Evolutionary conservation across 2,888 invertebrate species (phyloP).

Genomic region (Achlya flavicornis): DNA sequence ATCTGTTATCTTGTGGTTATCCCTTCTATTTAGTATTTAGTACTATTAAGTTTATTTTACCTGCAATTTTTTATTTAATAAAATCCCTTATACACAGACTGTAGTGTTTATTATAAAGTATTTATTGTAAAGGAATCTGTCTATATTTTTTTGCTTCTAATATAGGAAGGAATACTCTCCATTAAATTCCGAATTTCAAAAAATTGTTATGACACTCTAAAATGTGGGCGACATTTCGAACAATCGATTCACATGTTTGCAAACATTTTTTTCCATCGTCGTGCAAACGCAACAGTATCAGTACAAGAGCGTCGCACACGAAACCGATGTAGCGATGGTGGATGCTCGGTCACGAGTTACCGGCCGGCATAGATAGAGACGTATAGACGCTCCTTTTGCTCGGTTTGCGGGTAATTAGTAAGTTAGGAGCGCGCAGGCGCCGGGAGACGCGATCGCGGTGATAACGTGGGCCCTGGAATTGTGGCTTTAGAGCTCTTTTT

Average conservation of each 20-base stretch:
- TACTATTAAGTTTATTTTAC: no score
- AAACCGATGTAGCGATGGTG: conserved; percentile 5
- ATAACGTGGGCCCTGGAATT: conserved; percentile 10
- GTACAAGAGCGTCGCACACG: not conserved
- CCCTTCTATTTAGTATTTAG: not conserved
- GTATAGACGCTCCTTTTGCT: conserved; percentile 15
- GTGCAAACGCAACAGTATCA: conserved; percentile 7
- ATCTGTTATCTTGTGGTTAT: not conserved
- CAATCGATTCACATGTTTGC: no score
- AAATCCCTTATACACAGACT: no score
- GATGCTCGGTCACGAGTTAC: conserved; percentile 1
- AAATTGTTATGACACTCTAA: no score
- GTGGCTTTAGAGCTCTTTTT: not conserved
- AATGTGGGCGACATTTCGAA: no score
- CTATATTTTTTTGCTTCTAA: no score
- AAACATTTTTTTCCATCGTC: not conserved
- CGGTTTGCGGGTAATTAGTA: conserved; percentile 50
- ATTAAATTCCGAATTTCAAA: no score
- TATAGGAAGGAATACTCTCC: no score
- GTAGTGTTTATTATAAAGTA: no score
- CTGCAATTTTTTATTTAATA: no score
- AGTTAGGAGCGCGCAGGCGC: conserved; percentile 45
- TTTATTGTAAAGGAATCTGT: no score
- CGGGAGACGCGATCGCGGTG: conserved; percentile 28
- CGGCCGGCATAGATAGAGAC: conserved; percentile 37